A percentile compares a stretch with the other conserved stretches of the same genome.
Conservation (phyloP, 2,113 vertebrate species). For the Atrichornis clamosus region DNA sequence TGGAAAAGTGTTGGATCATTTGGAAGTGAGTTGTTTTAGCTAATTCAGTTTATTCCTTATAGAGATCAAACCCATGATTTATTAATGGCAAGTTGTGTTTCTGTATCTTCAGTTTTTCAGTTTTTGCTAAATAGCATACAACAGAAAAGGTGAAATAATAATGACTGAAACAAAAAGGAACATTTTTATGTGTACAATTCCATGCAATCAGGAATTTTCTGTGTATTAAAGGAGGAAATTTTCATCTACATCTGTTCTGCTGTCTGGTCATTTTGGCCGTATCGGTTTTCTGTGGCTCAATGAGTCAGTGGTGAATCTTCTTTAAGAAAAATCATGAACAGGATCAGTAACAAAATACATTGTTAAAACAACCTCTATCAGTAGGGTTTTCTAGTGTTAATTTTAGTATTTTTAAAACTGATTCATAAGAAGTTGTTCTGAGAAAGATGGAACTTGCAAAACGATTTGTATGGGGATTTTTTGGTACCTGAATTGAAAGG, state of each 20-base stretch:
- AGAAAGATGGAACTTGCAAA: neutral
- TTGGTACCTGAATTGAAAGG: neutral
- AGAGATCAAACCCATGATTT: neutral
- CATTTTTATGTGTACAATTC: neutral
- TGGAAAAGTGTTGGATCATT: neutral
- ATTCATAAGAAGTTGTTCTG: neutral
- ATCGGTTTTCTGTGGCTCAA: neutral
- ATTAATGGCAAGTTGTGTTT: neutral
- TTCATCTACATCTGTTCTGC: neutral
- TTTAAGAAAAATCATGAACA: neutral
- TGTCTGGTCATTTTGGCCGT: neutral
- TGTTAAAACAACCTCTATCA: neutral
- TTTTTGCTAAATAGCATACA: neutral
- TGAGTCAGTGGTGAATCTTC: neutral
- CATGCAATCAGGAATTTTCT: neutral
- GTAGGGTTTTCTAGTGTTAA: neutral
- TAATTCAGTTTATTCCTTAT: neutral
- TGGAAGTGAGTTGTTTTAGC: neutral
- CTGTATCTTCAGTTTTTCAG: neutral
- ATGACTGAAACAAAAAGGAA: neutral
- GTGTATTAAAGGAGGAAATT: neutral
- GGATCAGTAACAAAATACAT: neutral
- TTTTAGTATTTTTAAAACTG: neutral
- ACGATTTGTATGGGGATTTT: fast-evolving
- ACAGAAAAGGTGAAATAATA: neutral